These are phyloP conservation scores for Centrocercus urophasianus DNA, from an alignment of 2,113 vertebrate species.

Conservation along the genomic window DNA sequence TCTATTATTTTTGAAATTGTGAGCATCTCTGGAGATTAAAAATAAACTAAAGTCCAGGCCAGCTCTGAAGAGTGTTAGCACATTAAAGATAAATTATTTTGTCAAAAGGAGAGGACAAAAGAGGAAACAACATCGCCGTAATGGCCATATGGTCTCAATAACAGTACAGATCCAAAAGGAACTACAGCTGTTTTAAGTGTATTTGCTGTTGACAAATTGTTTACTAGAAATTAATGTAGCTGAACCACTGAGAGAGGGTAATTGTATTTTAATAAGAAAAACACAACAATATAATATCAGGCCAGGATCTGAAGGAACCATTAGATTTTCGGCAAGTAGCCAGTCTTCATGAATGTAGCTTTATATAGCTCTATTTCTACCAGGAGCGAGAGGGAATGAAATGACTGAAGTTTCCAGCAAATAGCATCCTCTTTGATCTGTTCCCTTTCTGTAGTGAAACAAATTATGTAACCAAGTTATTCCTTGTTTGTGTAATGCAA, in stretches of 20 bases:
- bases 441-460: neutral
- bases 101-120: slow-evolving; percentile 57
- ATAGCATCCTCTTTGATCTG: neutral
- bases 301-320: slow-evolving; percentile 46
- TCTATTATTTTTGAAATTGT: neutral
- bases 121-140: slow-evolving; percentile 49
- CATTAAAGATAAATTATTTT: slow-evolving; percentile 64
- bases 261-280: slow-evolving; percentile 61
- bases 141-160: slow-evolving; percentile 72
- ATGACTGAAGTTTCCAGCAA: neutral
- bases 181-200: slow-evolving; percentile 67
- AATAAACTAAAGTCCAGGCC: slow-evolving; percentile 14
- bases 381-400: neutral
- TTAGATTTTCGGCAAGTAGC: neutral
- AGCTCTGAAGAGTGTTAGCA: slow-evolving; percentile 49
- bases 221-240: slow-evolving; percentile 54
- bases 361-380: neutral
- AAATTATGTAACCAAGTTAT: slow-evolving; percentile 22
- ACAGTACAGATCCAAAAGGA: slow-evolving; percentile 41
- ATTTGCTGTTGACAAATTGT: slow-evolving; percentile 61
- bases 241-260: slow-evolving; percentile 32
- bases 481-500: neutral
- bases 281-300: slow-evolving; percentile 46
- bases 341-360: slow-evolving; percentile 2
- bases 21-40: slow-evolving; percentile 32